Percentiles rank a stretch among this genome's conserved stretches.
Evolutionary conservation across 2,113 vertebrate species (phyloP).

Genomic region (Mastomys coucha): DNA sequence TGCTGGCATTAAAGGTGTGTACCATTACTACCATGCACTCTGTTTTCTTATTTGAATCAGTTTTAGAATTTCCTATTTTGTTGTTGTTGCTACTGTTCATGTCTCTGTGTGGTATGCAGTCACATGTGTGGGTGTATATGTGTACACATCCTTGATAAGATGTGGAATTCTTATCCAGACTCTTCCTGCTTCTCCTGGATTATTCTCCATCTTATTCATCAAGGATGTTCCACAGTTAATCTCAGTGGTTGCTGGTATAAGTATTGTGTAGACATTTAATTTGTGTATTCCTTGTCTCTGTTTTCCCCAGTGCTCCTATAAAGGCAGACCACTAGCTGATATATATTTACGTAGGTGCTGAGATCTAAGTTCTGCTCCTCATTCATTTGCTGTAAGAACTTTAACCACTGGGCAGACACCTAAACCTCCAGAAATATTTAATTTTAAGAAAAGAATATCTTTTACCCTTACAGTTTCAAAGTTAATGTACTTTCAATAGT

Average conservation of each 20-base stretch:
- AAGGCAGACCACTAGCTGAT: neutral
- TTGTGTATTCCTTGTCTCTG: too few species aligned
- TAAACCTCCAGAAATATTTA: neutral
- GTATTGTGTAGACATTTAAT: neutral
- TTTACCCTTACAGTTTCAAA: neutral
- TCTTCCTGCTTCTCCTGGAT: neutral
- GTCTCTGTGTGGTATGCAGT: neutral
- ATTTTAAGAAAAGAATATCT: neutral
- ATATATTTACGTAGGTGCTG: neutral
- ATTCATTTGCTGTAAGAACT: too few species aligned
- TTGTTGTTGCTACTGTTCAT: neutral
- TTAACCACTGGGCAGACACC: neutral
- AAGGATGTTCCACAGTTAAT: accelerated
- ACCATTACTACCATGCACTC: neutral
- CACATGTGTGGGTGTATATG: neutral
- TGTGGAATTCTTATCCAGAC: neutral
- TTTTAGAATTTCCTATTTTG: neutral
- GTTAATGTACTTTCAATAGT: neutral
- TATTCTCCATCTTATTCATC: too few species aligned
- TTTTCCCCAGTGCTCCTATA: too few species aligned
- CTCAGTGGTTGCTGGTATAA: too few species aligned
- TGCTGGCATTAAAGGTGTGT: neutral
- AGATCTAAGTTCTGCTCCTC: too few species aligned
- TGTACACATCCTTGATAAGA: neutral
- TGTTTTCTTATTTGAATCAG: neutral